A percentile compares a stretch with the other conserved stretches of the same genome.
These are phyloP conservation scores for Galaxias olidus DNA, from an alignment of 2,797 vertebrate genomes.

Conservation along the genomic window DNA sequence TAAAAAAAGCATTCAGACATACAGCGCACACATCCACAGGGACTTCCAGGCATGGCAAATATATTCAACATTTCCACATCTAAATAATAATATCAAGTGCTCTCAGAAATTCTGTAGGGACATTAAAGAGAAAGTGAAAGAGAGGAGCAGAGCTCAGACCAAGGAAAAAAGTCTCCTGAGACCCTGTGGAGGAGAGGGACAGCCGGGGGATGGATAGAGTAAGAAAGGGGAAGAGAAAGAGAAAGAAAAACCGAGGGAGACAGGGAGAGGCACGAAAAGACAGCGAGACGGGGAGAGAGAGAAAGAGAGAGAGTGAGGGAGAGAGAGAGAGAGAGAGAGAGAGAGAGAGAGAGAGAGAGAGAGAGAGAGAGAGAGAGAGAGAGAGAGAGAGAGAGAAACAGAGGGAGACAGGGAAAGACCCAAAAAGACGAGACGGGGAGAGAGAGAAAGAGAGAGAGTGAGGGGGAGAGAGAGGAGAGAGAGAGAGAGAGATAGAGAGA, in stretches of 20 bases:
- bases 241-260: background rate
- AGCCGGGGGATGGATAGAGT: conserved; percentile 5
- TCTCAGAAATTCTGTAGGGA: conserved; percentile 52
- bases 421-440: conserved; percentile 2
- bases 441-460: background rate
- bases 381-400: conserved; percentile 32
- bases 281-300: too few species aligned
- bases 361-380: conserved; percentile 1
- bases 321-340: background rate
- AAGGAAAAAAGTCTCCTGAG: conserved; percentile 58
- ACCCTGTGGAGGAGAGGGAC: conserved; percentile 20
- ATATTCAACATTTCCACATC: conserved; percentile 18
- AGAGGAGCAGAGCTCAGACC: conserved; percentile 39
- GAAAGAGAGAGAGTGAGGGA: too few species aligned
- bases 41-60: too few species aligned
- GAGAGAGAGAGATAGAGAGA: background rate
- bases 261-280: too few species aligned
- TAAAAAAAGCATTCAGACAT: conserved; percentile 1
- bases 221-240: conserved; percentile 56
- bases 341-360: background rate
- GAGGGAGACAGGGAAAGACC: too few species aligned
- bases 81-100: conserved; percentile 38
- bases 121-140: conserved; percentile 50
- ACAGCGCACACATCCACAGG: too few species aligned
- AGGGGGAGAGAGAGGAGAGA: background rate